A percentile compares a stretch with the other conserved stretches of the same genome.
phyloP scores from a whole-genome alignment of 2,797 vertebrate genomes.

The Semaprochilodus insignis region DNA sequence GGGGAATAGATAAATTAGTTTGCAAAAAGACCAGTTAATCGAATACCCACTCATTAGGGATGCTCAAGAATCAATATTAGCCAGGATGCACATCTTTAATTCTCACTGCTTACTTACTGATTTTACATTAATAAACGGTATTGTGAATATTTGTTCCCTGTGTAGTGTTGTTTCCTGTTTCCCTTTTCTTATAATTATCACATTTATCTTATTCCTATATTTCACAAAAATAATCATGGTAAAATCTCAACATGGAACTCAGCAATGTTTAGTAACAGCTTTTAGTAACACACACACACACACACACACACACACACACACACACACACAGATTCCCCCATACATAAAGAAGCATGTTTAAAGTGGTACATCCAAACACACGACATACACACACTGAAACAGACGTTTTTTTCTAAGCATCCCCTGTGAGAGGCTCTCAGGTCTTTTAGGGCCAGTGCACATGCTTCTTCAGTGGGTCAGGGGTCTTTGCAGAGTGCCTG shows the following conservation, averaged over 20 bases:
- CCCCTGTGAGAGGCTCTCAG: constrained; percentile 40
- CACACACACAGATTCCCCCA: neutral
- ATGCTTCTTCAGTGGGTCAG: constrained; percentile 42
- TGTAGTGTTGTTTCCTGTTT: neutral
- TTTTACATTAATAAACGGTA: too few species aligned
- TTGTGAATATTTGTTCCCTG: neutral
- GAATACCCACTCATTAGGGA: too few species aligned
- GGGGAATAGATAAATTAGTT: too few species aligned
- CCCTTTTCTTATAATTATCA: neutral
- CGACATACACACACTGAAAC: constrained; percentile 33
- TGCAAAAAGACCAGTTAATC: too few species aligned
- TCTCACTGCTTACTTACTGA: neutral
- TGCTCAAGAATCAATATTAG: too few species aligned
- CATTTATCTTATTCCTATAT: neutral
- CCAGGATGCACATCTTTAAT: neutral
- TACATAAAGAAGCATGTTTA: constrained; percentile 2
- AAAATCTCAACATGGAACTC: neutral
- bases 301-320: neutral
- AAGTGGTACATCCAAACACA: constrained; percentile 10
- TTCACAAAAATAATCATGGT: neutral
- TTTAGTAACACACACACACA: neutral
- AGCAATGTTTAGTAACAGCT: constrained; percentile 5
- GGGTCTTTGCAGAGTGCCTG: constrained; percentile 35
- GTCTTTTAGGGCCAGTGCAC: constrained; percentile 48
- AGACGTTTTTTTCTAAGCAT: constrained; percentile 45